A percentile compares a stretch with the other conserved stretches of the same genome.
Evolutionary conservation across 2,888 invertebrate species (phyloP).

Genomic region (Periphyllus acericola): DNA sequence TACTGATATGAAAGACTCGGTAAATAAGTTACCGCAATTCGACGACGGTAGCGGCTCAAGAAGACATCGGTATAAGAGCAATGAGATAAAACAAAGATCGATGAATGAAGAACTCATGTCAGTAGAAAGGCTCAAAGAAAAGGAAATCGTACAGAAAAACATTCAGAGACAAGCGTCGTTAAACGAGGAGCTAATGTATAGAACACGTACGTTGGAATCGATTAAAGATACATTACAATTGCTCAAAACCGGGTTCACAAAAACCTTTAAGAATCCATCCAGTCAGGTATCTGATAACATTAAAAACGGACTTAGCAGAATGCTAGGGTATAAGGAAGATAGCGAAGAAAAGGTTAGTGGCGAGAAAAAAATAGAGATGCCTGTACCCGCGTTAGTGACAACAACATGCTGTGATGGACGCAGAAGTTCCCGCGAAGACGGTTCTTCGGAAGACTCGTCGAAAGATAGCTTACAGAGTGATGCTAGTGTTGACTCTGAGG

Average conservation of each 20-base stretch:
- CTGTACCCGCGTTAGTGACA: slow-evolving; percentile 49
- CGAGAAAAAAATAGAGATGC: slow-evolving; percentile 61
- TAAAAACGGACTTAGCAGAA: slow-evolving; percentile 53
- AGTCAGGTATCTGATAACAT: slow-evolving; percentile 63
- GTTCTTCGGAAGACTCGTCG: slow-evolving; percentile 79
- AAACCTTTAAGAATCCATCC: slow-evolving; percentile 85
- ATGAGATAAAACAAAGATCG: slow-evolving; percentile 83
- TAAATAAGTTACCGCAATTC: slow-evolving; percentile 76
- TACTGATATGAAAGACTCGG: slow-evolving; percentile 77
- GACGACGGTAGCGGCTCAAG: slow-evolving; percentile 66
- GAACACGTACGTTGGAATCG: slow-evolving; percentile 73
- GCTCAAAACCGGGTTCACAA: slow-evolving; percentile 80
- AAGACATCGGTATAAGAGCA: slow-evolving; percentile 51
- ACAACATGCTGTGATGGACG: slow-evolving; percentile 70
- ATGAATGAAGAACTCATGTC: slow-evolving; percentile 91
- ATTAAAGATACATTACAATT: slow-evolving; percentile 77
- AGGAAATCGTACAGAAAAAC: slow-evolving; percentile 82
- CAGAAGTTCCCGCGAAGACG: slow-evolving; percentile 85
- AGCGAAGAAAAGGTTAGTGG: slow-evolving; percentile 46
- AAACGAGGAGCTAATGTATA: slow-evolving; percentile 83
- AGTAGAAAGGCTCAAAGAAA: slow-evolving; percentile 83
- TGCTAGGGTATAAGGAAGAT: slow-evolving; percentile 55
- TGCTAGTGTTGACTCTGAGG: slow-evolving; percentile 92
- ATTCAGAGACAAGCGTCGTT: slow-evolving; percentile 90
- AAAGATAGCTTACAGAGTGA: slow-evolving; percentile 92